Conservation (phyloP, 2,797 vertebrate genomes). For the Poeciliopsis paucimaculata region DNA sequence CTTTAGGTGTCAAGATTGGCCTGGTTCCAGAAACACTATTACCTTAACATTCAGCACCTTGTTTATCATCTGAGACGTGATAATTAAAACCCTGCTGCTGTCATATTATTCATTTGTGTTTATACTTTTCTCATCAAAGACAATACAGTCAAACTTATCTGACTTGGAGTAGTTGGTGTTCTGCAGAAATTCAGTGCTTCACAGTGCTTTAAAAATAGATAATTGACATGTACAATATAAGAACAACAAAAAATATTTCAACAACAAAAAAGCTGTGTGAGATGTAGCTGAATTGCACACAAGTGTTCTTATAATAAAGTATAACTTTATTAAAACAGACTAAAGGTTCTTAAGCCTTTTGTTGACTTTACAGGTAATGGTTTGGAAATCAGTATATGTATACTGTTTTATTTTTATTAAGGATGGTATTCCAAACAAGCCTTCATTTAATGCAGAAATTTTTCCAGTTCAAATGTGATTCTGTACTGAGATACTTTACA, state of each 20-base stretch:
- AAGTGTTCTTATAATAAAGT: neutral
- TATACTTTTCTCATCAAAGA: neutral
- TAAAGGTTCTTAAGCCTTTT: too few species aligned
- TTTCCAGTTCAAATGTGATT: neutral
- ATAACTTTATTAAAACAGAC: neutral
- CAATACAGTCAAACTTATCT: neutral
- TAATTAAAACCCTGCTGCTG: slow-evolving; percentile 1
- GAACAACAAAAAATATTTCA: neutral
- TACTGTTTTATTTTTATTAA: neutral
- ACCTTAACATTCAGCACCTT: neutral
- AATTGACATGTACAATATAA: neutral
- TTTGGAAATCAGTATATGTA: too few species aligned
- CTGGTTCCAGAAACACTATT: neutral
- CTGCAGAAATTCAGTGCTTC: neutral
- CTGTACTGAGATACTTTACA: neutral
- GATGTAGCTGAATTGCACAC: neutral
- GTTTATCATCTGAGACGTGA: neutral
- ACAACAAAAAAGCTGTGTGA: neutral
- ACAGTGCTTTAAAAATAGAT: neutral
- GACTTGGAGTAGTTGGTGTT: neutral
- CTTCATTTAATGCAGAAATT: neutral
- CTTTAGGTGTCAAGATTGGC: neutral
- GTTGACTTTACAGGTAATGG: too few species aligned
- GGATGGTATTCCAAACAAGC: too few species aligned
- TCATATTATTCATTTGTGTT: neutral